Base-by-base conservation (phyloP, 2,113 vertebrate species). In the Scomber japonicus region DNA sequence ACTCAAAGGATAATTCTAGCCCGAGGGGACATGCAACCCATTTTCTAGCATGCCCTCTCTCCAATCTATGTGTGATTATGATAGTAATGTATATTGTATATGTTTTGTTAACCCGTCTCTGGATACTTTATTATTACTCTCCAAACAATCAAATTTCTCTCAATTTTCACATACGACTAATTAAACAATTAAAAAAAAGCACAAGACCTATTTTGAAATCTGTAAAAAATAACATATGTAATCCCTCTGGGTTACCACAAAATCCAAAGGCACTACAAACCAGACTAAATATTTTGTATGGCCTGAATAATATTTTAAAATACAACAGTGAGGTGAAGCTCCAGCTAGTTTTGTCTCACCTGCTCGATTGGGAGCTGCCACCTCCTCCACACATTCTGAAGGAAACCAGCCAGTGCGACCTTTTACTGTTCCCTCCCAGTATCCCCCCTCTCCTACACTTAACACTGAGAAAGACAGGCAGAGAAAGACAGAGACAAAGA, bases 361-460 rank as follows among this genome's bases (percentile, higher is more conserved):
- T 95, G 96, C 83, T 82, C 95, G 95, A 71, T 89, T 95, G 56
- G 96, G 61, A 71, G 94, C 94, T 0, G 94, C 93, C 48, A 97
- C 96, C 88, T 98, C 97, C 78, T 98, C 97, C 75, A 97, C 96
- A 72, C 96, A 98, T 69, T 97, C 97, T 1, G 97, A 96, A 2
- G 97, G 97, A 92, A 98, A 98, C 97, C 97, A 98, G 82, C 97
- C 97, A 0, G 96, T 90, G 0, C 96, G 96, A 81, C 97, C 97
- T 91, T 96, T 97, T 70, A 95, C 96, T 6, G 96, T 97, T 72
- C 97, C 97, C 86, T 98, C 97, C 97, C 97, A 98, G 94, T 96
- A 97, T 62, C 97, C 97, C 12, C 96, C 97, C 89, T 98, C 97
- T 73, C 97, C 97, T 12, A 98, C 95, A 82, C 96, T 97, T 65